Percentiles rank a stretch among this genome's conserved stretches.
These are phyloP conservation scores for Amyelois transitella DNA, from an alignment of 1,140 invertebrate genomes.

Conservation along the genomic window DNA sequence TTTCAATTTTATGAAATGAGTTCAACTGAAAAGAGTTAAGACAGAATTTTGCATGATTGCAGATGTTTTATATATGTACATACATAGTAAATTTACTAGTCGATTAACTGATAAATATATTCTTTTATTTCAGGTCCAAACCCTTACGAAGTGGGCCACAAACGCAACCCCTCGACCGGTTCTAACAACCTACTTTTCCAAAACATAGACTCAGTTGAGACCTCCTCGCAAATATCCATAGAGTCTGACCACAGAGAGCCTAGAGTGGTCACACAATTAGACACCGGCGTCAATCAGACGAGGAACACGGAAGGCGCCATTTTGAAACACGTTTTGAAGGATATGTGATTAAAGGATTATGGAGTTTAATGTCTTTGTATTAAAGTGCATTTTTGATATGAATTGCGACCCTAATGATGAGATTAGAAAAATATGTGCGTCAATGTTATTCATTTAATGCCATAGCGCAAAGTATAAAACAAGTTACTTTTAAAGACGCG, in stretches of 20 bases:
- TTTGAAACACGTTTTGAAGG: slow-evolving; percentile 66
- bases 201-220: slow-evolving; percentile 47
- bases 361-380: not conserved
- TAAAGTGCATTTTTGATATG: not conserved
- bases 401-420: not conserved
- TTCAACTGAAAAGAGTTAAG: too few species aligned
- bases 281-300: slow-evolving; percentile 63
- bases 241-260: slow-evolving; percentile 35
- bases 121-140: slow-evolving; percentile 31
- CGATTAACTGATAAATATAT: not conserved
- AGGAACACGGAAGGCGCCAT: slow-evolving; percentile 67
- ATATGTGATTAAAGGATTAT: slow-evolving; percentile 38
- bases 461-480: too few species aligned
- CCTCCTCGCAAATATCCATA: slow-evolving; percentile 38
- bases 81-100: not conserved
- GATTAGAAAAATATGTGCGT: too few species aligned
- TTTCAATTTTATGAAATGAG: too few species aligned
- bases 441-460: too few species aligned
- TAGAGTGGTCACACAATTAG: slow-evolving; percentile 38
- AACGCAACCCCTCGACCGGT: slow-evolving; percentile 47
- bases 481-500: too few species aligned
- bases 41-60: too few species aligned
- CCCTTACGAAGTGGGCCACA: slow-evolving; percentile 37
- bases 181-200: slow-evolving; percentile 59
- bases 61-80: too few species aligned